These are phyloP conservation scores for Falcaria lacertinaria DNA, from an alignment of 2,888 invertebrate genomes.

Conservation along the genomic window DNA sequence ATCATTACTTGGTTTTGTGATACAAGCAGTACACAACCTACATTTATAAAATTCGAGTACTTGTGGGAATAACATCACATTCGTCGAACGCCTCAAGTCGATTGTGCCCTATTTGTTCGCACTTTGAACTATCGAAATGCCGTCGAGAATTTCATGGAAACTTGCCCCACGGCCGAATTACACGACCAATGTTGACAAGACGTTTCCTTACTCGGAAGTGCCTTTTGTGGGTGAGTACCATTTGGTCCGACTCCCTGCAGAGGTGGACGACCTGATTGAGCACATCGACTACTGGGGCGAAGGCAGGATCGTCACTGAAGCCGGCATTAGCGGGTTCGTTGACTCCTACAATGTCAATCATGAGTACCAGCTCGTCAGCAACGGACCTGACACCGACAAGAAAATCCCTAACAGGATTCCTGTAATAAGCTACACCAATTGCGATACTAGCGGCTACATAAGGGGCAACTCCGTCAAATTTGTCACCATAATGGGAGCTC, in stretches of 20 bases:
- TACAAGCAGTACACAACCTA: no score
- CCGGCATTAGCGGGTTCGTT: constrained; percentile 29
- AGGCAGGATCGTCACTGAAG: constrained; percentile 24
- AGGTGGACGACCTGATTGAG: constrained; percentile 19
- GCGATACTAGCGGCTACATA: constrained; percentile 40
- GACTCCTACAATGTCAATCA: constrained; percentile 45
- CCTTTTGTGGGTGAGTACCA: constrained; percentile 41
- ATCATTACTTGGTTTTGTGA: no score
- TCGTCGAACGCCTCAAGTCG: no score
- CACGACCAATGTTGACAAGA: constrained; percentile 25
- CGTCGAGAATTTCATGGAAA: neutral
- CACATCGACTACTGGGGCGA: constrained; percentile 52
- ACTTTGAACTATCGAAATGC: no score
- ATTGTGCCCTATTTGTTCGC: no score
- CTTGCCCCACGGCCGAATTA: constrained; percentile 33
- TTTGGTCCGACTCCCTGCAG: constrained; percentile 31
- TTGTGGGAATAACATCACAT: no score
- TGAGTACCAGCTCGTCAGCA: constrained; percentile 36
- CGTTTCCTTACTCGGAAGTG: constrained; percentile 42
- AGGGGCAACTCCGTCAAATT: constrained; percentile 30
- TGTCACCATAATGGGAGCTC: constrained; percentile 41
- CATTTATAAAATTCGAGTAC: no score
- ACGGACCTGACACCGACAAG: constrained; percentile 29
- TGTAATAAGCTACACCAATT: constrained; percentile 29
- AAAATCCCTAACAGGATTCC: constrained; percentile 49